Conservation (phyloP, 2,888 invertebrate species). For the Stenurella melanura region DNA sequence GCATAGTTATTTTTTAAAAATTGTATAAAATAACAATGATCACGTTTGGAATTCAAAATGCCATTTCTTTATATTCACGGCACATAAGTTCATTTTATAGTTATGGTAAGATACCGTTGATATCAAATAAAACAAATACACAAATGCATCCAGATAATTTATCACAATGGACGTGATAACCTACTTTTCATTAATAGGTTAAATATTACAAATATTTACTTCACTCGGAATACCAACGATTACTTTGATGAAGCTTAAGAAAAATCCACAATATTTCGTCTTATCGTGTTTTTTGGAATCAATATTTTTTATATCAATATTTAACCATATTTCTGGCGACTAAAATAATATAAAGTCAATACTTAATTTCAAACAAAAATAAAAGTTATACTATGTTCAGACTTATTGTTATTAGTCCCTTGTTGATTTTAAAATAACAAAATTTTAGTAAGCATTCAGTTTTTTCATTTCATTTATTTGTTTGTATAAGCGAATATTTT, state of each 20-base stretch:
- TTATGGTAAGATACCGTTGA: background rate
- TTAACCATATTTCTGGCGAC: background rate
- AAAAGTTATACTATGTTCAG: too few species aligned
- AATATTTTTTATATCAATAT: background rate
- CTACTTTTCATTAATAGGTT: background rate
- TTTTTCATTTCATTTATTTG: too few species aligned
- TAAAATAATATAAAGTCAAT: background rate
- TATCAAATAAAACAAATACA: background rate
- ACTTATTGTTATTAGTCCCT: too few species aligned
- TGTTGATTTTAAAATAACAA: too few species aligned
- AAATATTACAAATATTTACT: background rate
- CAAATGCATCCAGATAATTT: background rate
- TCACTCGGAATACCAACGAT: background rate
- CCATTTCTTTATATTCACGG: too few species aligned
- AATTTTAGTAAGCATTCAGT: too few species aligned
- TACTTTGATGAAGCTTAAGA: background rate
- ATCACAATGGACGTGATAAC: background rate
- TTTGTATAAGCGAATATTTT: too few species aligned
- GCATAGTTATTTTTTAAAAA: too few species aligned
- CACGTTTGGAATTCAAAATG: too few species aligned
- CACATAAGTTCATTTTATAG: background rate
- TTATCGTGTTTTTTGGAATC: background rate
- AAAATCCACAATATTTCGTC: background rate
- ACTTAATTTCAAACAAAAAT: background rate
- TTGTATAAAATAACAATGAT: too few species aligned